Evolutionary conservation across 1,140 invertebrate species (phyloP).

Genomic region (Hycleus phaleratus): DNA sequence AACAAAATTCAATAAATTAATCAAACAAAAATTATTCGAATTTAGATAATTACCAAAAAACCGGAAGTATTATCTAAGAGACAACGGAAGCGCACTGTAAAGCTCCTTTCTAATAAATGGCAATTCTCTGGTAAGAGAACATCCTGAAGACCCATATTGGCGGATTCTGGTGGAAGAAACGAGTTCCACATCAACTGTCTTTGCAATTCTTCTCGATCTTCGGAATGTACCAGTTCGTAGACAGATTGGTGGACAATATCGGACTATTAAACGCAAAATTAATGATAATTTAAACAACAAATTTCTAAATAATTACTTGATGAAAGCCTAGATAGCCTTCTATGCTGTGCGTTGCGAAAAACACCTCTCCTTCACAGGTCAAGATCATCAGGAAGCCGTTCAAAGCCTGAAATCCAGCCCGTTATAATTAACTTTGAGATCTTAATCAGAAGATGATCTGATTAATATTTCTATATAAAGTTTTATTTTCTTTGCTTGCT

Average conservation of each 20-base stretch:
- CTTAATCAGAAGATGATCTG: not conserved
- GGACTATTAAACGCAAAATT: conserved; percentile 61
- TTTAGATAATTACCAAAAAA: conserved; percentile 68
- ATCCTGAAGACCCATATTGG: conserved; percentile 73
- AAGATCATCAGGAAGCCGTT: conserved; percentile 98
- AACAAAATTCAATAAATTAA: conserved; percentile 32
- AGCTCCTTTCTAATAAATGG: conserved; percentile 84
- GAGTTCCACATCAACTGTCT: conserved; percentile 95
- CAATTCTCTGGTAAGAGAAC: conserved; percentile 75
- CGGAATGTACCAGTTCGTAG: conserved; percentile 97
- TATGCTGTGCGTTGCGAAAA: conserved; percentile 98
- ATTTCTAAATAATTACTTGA: conserved; percentile 67
- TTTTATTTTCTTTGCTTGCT: conserved; percentile 25
- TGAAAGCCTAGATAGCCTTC: conserved; percentile 99
- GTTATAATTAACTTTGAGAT: conserved; percentile 1
- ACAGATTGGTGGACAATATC: conserved; percentile 99
- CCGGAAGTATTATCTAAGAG: conserved; percentile 98
- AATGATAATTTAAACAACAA: not conserved
- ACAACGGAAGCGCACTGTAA: conserved; percentile 96
- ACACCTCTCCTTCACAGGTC: conserved; percentile 97
- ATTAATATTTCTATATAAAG: not conserved
- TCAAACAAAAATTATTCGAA: not conserved
- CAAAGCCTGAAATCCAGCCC: conserved; percentile 71
- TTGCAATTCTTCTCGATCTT: conserved; percentile 96
- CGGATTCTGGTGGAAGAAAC: conserved; percentile 75